Evolutionary conservation across 2,888 invertebrate species (phyloP), one percentile per base, ranked within the genome.

Genomic region (Sepiola atlantica): DNA sequence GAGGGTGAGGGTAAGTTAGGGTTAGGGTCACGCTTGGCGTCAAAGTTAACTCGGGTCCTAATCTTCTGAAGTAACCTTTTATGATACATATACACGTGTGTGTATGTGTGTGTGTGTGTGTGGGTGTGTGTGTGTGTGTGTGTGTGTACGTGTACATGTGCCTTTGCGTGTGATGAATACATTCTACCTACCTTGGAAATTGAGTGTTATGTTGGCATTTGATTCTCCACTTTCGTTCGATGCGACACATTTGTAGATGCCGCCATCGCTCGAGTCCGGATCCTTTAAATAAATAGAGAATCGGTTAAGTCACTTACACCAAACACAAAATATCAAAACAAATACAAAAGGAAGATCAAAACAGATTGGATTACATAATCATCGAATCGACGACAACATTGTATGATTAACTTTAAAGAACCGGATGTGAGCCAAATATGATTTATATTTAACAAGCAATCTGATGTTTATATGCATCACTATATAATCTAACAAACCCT

Each of bases 151-250:
- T n/a, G n/a, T n/a, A n/a, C n/a, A n/a, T n/a, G n/a, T n/a, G n/a
- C n/a, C n/a, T n/a, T 28, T 35, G n/a, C 18, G 16, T 90, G 90
- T 45, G 45, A 45, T 45, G 45, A 45, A 35, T 32, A 20, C n/a
- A 54, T 93, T 93, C 16, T 35, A 32, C 95, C 93, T 95, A 96
- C 96, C 96, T 95, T 96, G 95, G 95, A 96, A 96, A 96, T 99
- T 99, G 97, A 99, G 98, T 97, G 99, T 99, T 98, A 99, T 99
- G 98, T 99, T 99, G 97, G 99, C 99, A 98, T 99, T 99, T 98
- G 99, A 99, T 98, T 99, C 99, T 97, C 99, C 99, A 98, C 98
- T 98, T 97, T 98, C 98, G 98, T 99, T 99, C 98, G 99, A 98
- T 97, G 99, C 99, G 98, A 99, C 99, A 98, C 99, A 99, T 97